These are phyloP conservation scores for Mimas tiliae DNA, from an alignment of 2,888 invertebrate species.

Conservation along the genomic window DNA sequence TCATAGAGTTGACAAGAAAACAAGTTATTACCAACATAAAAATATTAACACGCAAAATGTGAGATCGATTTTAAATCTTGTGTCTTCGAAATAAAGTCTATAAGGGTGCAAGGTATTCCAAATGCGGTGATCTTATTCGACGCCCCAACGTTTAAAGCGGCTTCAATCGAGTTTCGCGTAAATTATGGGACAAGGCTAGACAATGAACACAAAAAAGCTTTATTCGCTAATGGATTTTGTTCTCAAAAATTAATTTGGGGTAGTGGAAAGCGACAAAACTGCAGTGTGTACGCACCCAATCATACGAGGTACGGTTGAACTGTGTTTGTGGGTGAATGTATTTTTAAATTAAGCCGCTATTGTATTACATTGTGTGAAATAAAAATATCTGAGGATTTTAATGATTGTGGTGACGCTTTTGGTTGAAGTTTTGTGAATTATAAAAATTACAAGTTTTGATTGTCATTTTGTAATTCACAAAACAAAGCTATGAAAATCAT, in stretches of 20 bases:
- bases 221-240: slow-evolving; percentile 83
- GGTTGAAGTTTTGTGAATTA: neutral
- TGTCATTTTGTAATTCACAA: too few relatives aligned
- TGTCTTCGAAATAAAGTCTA: slow-evolving; percentile 34
- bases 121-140: slow-evolving; percentile 58
- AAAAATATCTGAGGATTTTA: slow-evolving; percentile 6
- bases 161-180: slow-evolving; percentile 79
- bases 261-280: slow-evolving; percentile 68
- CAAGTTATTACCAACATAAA: slow-evolving; percentile 54
- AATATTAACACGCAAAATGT: slow-evolving; percentile 31
- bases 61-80: slow-evolving; percentile 44
- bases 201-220: slow-evolving; percentile 74
- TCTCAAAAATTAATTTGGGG: slow-evolving; percentile 83
- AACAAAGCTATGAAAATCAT: neutral
- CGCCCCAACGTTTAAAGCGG: slow-evolving; percentile 80
- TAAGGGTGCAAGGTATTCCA: slow-evolving; percentile 21
- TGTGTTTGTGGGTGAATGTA: slow-evolving; percentile 38
- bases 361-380: slow-evolving; percentile 23
- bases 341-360: slow-evolving; percentile 27
- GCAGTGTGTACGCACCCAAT: slow-evolving; percentile 77
- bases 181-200: slow-evolving; percentile 81
- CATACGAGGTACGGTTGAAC: slow-evolving; percentile 51
- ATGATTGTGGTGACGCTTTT: neutral
- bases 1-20: slow-evolving; percentile 82
- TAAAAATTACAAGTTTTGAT: neutral